Conservation (phyloP, 2,113 vertebrate genomes). For the Myanophis thanlyinensis region DNA sequence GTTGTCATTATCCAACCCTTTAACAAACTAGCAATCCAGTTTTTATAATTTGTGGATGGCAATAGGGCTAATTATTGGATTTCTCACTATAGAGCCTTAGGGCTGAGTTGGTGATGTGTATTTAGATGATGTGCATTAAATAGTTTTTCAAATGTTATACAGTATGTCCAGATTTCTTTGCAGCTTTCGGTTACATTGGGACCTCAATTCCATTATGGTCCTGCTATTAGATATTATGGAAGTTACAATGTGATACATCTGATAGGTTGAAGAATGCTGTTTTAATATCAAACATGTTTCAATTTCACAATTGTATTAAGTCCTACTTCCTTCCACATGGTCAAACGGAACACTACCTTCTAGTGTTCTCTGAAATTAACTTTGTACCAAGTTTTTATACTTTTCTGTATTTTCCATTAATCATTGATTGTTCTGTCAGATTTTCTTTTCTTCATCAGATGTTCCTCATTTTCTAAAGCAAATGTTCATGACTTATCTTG, state of each 20-base stretch:
- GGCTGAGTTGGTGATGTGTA: background rate
- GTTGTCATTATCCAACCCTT: conserved; percentile 16
- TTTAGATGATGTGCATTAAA: background rate
- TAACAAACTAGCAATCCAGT: background rate
- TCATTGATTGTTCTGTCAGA: background rate
- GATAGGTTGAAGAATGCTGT: background rate
- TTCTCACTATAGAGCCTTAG: background rate
- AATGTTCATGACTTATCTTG: background rate
- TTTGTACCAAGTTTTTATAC: background rate
- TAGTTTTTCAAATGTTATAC: background rate
- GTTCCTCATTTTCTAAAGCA: background rate
- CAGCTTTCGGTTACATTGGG: background rate
- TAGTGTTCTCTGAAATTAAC: background rate
- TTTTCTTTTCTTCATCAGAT: background rate
- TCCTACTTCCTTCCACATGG: background rate
- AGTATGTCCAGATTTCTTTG: background rate
- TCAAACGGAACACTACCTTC: background rate
- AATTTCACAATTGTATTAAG: background rate
- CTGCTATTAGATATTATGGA: background rate
- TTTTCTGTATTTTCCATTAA: background rate
- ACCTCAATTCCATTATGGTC: background rate
- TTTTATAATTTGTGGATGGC: conserved; percentile 3
- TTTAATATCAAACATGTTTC: background rate
- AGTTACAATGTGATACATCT: background rate
- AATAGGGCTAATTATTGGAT: background rate